Evolutionary conservation across 2,888 invertebrate genomes (phyloP), one percentile per base, ranked within the genome.

Genomic region (Thyatira batis): DNA sequence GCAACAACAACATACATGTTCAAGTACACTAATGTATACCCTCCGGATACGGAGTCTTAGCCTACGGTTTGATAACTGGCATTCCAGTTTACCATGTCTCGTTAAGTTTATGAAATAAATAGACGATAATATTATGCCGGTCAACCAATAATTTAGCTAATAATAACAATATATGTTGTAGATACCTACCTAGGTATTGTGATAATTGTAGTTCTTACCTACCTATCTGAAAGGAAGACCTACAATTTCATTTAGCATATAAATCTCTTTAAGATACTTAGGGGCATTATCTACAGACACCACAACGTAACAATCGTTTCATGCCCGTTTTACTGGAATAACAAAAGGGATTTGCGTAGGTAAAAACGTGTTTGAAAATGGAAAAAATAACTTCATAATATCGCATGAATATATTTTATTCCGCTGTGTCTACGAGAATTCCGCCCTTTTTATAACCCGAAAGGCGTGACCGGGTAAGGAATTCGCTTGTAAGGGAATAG

Each of bases 401-500:
- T 65, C 73, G 64, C 66, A 84, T 84, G 84, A 84, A 85, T 82
- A 80, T 77, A 78, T 80, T 85, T 86, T 80, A 82, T 84, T 80
- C 73, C 67, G 74, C 78, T 78, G 81, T 80, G 78, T 82, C 80
- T 82, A 76, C 67, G 68, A 71, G 75, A 80, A 80, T 76, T 80
- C 73, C 67, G 72, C 77, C 78, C 76, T 78, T 85, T 79, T 83
- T 84, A 82, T 81, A 80, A 82, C 77, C 77, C 76, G 65, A 73
- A 78, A 80, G 80, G 81, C 84, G 84, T 84, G 85, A 84, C 84
- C 80, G 82, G 78, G 80, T 73, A 81, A 82, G 61, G 81, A 82
- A 84, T 86, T 84, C 71, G 77, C 73, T 80, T 81, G 82, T 80
- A 79, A 80, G 80, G 82, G 82, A 77, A 80, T 77, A 79, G 77